Evolutionary conservation across 2,888 invertebrate species (phyloP).

Genomic region (Emmelina monodactyla): DNA sequence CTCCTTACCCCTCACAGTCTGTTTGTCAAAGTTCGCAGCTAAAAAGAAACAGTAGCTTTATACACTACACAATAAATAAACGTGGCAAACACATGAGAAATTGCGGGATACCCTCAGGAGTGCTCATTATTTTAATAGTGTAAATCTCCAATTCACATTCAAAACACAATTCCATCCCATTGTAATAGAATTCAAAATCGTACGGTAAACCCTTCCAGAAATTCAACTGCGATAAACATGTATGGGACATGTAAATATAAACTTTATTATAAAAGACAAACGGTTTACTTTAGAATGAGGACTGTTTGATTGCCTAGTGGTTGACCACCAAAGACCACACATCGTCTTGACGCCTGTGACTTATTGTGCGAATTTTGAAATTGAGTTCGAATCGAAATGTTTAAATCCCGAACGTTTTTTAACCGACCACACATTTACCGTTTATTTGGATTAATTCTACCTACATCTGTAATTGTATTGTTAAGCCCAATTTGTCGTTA

Average conservation of each 20-base stretch:
- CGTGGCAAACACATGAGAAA: slow-evolving; percentile 53
- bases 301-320: slow-evolving; percentile 19
- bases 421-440: no score
- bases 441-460: no score
- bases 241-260: slow-evolving; percentile 15
- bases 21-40: no score
- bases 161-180: neutral
- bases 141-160: slow-evolving; percentile 21
- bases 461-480: no score
- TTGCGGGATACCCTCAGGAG: slow-evolving; percentile 52
- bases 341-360: slow-evolving; percentile 44
- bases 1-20: no score
- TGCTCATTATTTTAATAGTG: slow-evolving; percentile 58
- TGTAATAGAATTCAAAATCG: neutral
- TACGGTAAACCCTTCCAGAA: slow-evolving; percentile 17
- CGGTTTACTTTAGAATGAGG: slow-evolving; percentile 19
- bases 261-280: slow-evolving; percentile 16
- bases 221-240: slow-evolving; percentile 23
- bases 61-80: slow-evolving; percentile 53
- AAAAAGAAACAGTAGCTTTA: slow-evolving; percentile 47
- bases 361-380: slow-evolving; percentile 35
- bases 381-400: no score
- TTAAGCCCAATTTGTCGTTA: no score
- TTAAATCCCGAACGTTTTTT: no score
- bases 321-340: slow-evolving; percentile 47